phyloP scores from a whole-genome alignment of 2,797 vertebrate genomes.

The Argyrosomus regius region DNA sequence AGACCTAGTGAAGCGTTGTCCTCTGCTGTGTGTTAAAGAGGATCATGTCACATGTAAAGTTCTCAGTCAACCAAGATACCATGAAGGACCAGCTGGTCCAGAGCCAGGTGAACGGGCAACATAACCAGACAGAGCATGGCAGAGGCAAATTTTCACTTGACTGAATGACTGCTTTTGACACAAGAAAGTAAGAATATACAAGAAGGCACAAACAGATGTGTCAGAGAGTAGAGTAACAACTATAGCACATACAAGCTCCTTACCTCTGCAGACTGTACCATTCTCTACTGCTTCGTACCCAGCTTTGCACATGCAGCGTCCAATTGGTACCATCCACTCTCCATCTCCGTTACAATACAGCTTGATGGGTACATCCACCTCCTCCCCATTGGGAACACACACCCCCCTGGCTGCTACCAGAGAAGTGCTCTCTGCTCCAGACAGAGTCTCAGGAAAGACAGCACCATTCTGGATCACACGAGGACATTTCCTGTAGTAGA shows the following conservation, averaged over 20 bases:
- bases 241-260: conserved; percentile 45
- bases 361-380: conserved; percentile 97
- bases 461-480: conserved; percentile 92
- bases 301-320: conserved; percentile 94
- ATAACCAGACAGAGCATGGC: too few relatives aligned
- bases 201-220: not conserved
- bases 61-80: too few relatives aligned
- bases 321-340: conserved; percentile 98
- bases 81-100: too few relatives aligned
- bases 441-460: conserved; percentile 93
- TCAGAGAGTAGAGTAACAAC: not conserved
- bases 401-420: conserved; percentile 93
- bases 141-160: too few relatives aligned
- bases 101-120: too few relatives aligned
- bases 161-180: not conserved
- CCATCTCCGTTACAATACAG: conserved; percentile 96
- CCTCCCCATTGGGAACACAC: conserved; percentile 93
- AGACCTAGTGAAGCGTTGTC: too few relatives aligned
- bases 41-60: too few relatives aligned
- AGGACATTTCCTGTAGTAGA: conserved; percentile 96
- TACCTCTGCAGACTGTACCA: conserved; percentile 93
- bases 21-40: too few relatives aligned
- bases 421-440: conserved; percentile 95
- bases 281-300: conserved; percentile 93
- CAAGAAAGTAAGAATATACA: not conserved